Evolutionary conservation across 30 jellyfish, hydroid and myxozoan genomes (phyloP), one percentile per base, ranked within the genome.

Genomic region (Nemopilema nomurai): DNA sequence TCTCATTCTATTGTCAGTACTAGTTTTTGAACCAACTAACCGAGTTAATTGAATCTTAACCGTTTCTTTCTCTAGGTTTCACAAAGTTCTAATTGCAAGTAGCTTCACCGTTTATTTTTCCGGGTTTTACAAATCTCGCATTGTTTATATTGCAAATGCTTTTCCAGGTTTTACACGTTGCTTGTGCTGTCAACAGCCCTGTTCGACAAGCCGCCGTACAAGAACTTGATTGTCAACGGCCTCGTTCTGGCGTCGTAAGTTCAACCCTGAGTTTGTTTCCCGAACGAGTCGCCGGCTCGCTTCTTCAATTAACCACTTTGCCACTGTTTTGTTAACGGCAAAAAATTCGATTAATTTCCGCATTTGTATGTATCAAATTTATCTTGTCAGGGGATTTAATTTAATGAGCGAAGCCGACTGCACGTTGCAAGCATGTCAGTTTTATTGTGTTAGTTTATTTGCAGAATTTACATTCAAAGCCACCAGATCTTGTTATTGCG

Each of bases 171-270:
- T 70, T 95, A 95, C 80, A 95, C 99, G 0, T 83, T 95, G 86
- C 87, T 95, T 21, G 99, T 95, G 27, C 19, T 95, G 20, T 95
- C 99, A 31, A 95, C 99, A 20, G 96, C 97, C 49, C 76, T 95
- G 76, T 95, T 95, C 71, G 90, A 95, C 79, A 80, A 87, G 82
- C 97, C 99, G 30, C 99, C 99, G 3, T 95, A 31, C 91, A 95
- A 95, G 81, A 95, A 90, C 77, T 73, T 90, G 78, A 90, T 95
- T 28, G 98, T 90, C 53, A 90, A 90, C 71, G 99, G 99, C 41
- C 89, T 95, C 20, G 99, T 95, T 8, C 94, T 95, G 4, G 97
- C 98, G 8, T 52, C 90, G 98, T 93, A 85, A 77, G 96, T 88
- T 68, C 18, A 29, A 51, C 24, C 72, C 52, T 21, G 21, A 49